Evolutionary conservation across 2,113 vertebrate genomes (phyloP).

Genomic region (Odobenus rosmarus): DNA sequence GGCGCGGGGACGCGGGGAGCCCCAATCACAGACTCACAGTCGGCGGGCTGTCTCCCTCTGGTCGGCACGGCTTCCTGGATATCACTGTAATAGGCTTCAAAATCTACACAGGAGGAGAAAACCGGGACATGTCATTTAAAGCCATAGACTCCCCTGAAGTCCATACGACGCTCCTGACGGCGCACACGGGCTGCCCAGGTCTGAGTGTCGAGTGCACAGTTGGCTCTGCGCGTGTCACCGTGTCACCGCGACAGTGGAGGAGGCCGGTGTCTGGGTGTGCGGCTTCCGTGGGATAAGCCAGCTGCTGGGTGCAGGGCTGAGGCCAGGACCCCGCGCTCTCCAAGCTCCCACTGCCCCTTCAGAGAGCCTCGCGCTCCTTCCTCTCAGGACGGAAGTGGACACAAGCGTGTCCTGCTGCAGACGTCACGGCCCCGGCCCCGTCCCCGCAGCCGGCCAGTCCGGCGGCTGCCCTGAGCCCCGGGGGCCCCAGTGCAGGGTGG

Average conservation of each 20-base stretch:
- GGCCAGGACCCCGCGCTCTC: background rate
- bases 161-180: rapidly evolving
- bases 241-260: rapidly evolving
- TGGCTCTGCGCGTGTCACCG: rapidly evolving
- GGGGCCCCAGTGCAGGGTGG: rapidly evolving
- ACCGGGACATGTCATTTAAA: background rate
- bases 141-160: background rate
- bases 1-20: background rate
- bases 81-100: slow-evolving; percentile 76
- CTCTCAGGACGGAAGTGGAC: background rate
- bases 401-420: background rate
- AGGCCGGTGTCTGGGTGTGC: rapidly evolving
- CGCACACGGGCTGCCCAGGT: rapidly evolving
- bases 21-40: background rate
- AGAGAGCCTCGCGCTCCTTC: background rate
- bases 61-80: slow-evolving; percentile 84
- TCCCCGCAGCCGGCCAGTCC: background rate
- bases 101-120: slow-evolving; percentile 74
- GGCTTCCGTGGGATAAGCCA: background rate
- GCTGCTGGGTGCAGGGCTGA: background rate
- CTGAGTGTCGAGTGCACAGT: background rate
- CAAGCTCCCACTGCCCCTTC: no score
- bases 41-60: slow-evolving; percentile 61
- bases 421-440: no score
- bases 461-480: rapidly evolving